Evolutionary conservation across 2,797 vertebrate species (phyloP).

Genomic region (Rhinophrynus dorsalis): DNA sequence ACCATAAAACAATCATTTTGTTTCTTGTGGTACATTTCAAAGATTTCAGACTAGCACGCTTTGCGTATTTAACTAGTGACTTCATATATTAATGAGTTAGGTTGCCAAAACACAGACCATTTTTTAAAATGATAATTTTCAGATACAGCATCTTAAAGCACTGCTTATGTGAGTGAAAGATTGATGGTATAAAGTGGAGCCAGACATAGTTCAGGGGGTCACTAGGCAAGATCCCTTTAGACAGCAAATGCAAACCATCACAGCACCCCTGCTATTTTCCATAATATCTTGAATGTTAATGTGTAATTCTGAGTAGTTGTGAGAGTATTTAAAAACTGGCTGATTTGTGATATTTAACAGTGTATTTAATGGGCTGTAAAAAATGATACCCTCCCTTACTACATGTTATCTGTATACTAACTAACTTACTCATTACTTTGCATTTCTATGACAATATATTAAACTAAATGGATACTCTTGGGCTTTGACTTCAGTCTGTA

Average conservation of each 20-base stretch:
- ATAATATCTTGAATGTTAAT: constrained; percentile 22
- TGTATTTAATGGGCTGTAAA: constrained; percentile 26
- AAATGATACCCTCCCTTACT: constrained; percentile 20
- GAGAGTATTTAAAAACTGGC: constrained; percentile 1
- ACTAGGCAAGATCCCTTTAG: constrained; percentile 30
- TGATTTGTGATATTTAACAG: constrained; percentile 37
- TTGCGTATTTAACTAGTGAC: constrained; percentile 6
- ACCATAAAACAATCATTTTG: too few relatives aligned
- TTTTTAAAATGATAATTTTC: constrained; percentile 32
- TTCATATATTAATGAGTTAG: constrained; percentile 20
- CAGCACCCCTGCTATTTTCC: constrained; percentile 34
- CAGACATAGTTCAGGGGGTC: constrained; percentile 42
- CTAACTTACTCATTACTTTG: background rate
- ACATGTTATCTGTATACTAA: constrained; percentile 9
- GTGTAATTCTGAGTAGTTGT: background rate
- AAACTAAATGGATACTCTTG: background rate
- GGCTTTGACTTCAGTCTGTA: background rate
- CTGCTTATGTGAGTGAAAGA: constrained; percentile 35
- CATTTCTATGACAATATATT: background rate
- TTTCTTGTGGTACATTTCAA: too few relatives aligned
- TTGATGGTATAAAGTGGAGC: constrained; percentile 39
- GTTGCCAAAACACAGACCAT: constrained; percentile 21
- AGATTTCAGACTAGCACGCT: background rate
- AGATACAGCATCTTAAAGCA: constrained; percentile 8
- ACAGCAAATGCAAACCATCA: constrained; percentile 25